Evolutionary conservation across 2,888 invertebrate species (phyloP).

Genomic region (Molanna angustata): DNA sequence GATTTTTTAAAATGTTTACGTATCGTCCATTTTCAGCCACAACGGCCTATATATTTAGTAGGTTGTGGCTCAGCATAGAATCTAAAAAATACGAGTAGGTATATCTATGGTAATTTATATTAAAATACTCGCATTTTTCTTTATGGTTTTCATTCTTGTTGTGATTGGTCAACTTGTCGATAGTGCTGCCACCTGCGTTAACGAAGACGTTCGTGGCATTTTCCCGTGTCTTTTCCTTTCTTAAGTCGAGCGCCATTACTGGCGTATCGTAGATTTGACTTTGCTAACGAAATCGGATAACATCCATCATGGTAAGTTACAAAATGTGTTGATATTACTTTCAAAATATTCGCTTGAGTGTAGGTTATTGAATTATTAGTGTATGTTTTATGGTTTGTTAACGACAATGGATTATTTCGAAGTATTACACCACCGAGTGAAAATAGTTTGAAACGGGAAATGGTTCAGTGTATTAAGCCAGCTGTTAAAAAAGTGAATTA

Average conservation of each 20-base stretch:
- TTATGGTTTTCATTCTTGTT: too few species aligned
- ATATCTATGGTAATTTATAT: too few species aligned
- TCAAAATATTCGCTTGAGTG: conserved; percentile 13
- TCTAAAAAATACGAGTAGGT: too few species aligned
- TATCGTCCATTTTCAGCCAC: too few species aligned
- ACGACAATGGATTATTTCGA: not conserved
- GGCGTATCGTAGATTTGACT: conserved; percentile 77
- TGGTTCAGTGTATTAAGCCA: conserved; percentile 13
- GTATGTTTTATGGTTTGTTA: conserved; percentile 7
- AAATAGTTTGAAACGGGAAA: conserved; percentile 13
- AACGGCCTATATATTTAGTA: too few species aligned
- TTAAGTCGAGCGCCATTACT: conserved; percentile 83
- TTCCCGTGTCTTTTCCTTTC: conserved; percentile 65
- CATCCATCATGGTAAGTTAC: conserved; percentile 79
- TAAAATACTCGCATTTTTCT: too few species aligned
- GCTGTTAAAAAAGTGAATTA: conserved; percentile 9
- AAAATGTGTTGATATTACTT: conserved; percentile 40
- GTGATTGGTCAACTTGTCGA: too few species aligned
- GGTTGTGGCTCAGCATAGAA: too few species aligned
- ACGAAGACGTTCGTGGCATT: too few species aligned
- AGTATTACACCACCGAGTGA: conserved; percentile 23
- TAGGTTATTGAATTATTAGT: not conserved
- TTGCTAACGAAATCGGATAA: conserved; percentile 72
- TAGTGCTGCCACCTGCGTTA: too few species aligned
- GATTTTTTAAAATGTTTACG: too few species aligned